Evolutionary conservation across 2,888 invertebrate species (phyloP), one percentile per base, ranked within the genome.

Genomic region (Epirrita christyi): DNA sequence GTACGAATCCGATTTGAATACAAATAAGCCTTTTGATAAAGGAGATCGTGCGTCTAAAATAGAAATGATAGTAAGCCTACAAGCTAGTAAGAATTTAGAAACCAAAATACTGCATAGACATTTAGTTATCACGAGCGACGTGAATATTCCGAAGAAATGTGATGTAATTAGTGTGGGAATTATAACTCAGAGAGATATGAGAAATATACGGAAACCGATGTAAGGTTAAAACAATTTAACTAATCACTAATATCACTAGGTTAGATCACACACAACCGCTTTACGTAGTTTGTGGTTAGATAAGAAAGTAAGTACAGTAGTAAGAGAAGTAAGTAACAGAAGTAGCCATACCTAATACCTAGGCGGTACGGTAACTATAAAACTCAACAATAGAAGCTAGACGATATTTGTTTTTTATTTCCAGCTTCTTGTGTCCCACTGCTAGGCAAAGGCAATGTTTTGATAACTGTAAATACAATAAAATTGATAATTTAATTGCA

Each of bases 81-180:
- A 76, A 66, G 73, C 73, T 44, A 68, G 67, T 59, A 54, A 67
- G 4, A 60, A 73, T 44, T 51, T 68, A 1, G 73, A 76, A 55
- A 64, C 74, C 0, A 77, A 73, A 15, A 61, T 73, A 46, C n/a
- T 55, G 6, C 68, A 66, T 1, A 75, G 80, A 70, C 84, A 85
- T 55, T 82, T 81, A 8, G 69, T 78, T 0, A 72, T 3, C 76
- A 51, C 84, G 0, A 85, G 82, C 54, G 71, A 75, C 8, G 81
- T 80, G 1, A 71, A 69, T 47, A 67, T 81, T 45, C 77, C 77
- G 0, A 83, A 80, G 47, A 70, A 66, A 42, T 82, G 80, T 61
- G 83, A 86, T 53, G 80, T 85, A 0, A 78, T 87, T 6, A 79
- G 78, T 14, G 83, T 86, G 6, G 85, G 83, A 1, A 82, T 87